Percentiles rank a stretch among this genome's conserved stretches.
These are phyloP conservation scores for Rissa tridactyla DNA, from an alignment of 2,113 vertebrate genomes.

Conservation along the genomic window DNA sequence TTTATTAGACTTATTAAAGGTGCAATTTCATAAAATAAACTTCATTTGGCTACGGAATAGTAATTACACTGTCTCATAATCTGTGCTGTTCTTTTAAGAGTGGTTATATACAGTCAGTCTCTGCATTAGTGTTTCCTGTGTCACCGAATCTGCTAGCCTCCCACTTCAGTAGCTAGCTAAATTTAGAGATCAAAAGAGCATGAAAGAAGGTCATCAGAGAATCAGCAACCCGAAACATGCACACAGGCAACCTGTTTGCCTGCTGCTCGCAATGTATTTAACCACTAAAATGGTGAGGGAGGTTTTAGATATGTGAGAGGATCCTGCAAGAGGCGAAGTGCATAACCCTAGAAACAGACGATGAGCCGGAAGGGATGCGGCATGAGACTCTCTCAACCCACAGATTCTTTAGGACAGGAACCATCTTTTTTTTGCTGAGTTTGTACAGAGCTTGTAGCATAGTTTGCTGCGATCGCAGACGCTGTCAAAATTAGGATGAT, in stretches of 20 bases:
- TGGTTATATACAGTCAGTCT: neutral
- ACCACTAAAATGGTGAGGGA: neutral
- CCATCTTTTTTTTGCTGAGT: neutral
- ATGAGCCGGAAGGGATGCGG: neutral
- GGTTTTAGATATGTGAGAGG: neutral
- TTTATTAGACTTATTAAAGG: conserved; percentile 20
- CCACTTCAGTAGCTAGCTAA: neutral
- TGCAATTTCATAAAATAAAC: conserved; percentile 52
- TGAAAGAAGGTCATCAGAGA: neutral
- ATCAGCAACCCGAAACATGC: neutral
- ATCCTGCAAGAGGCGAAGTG: neutral
- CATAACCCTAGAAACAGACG: neutral
- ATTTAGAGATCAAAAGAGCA: conserved; percentile 40
- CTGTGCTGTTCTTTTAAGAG: conserved; percentile 4
- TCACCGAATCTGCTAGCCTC: neutral
- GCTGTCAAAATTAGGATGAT: neutral
- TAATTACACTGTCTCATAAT: neutral
- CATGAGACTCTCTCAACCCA: neutral
- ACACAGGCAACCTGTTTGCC: neutral
- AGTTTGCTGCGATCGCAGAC: neutral
- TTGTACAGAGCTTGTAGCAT: neutral
- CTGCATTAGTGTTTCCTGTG: neutral
- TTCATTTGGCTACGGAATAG: neutral
- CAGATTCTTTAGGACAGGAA: neutral
- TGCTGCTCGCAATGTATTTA: neutral